These are phyloP conservation scores for Myxocyprinus asiaticus DNA, from an alignment of 2,113 vertebrate genomes.

Conservation along the genomic window DNA sequence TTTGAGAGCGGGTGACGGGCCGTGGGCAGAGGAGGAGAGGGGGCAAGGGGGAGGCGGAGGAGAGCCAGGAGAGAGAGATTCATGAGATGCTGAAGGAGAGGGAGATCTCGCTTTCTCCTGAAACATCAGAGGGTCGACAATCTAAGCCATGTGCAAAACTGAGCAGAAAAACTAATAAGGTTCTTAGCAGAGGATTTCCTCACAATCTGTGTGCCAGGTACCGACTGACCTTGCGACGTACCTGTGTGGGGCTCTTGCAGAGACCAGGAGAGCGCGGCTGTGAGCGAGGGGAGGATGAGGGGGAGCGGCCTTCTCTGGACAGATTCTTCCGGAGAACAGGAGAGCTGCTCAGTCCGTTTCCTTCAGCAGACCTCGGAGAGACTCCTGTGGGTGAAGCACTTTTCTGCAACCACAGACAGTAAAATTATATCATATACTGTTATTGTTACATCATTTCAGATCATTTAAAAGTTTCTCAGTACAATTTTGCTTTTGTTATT, in stretches of 20 bases:
- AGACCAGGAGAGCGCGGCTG: slow-evolving; percentile 42
- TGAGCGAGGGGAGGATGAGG: slow-evolving; percentile 31
- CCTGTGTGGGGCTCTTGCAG: slow-evolving; percentile 45
- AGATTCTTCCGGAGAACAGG: slow-evolving; percentile 33
- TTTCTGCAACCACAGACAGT: slow-evolving; percentile 10
- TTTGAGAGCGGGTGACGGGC: slow-evolving; percentile 52
- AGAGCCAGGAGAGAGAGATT: slow-evolving; percentile 44
- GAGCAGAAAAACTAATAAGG: neutral
- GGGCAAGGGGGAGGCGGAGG: slow-evolving; percentile 40
- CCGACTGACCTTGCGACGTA: neutral
- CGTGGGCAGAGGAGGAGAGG: slow-evolving; percentile 47
- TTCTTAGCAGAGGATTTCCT: no score
- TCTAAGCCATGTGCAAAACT: neutral
- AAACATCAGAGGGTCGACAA: neutral
- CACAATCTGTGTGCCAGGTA: no score
- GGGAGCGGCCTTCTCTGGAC: slow-evolving; percentile 37
- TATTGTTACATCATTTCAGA: no score
- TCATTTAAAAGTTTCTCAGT: no score
- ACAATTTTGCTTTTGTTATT: no score
- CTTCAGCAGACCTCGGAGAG: slow-evolving; percentile 43
- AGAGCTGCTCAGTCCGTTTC: slow-evolving; percentile 35
- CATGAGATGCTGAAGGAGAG: slow-evolving; percentile 42
- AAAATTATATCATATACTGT: no score
- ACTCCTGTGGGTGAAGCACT: slow-evolving; percentile 28
- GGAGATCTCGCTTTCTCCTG: slow-evolving; percentile 52